These are phyloP conservation scores for Scortum barcoo DNA, from an alignment of 2,113 vertebrate genomes.

Conservation along the genomic window DNA sequence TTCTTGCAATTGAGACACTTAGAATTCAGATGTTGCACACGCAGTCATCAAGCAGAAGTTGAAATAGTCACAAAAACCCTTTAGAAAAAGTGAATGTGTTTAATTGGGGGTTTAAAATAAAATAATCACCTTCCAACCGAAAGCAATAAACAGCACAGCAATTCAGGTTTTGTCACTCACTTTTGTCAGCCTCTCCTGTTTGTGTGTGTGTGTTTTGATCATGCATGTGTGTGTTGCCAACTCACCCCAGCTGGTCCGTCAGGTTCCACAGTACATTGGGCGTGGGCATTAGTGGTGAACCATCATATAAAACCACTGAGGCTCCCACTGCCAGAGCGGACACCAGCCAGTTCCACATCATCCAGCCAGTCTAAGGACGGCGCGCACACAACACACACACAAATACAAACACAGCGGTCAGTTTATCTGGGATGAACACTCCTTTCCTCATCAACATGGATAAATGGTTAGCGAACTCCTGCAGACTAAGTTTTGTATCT, in stretches of 20 bases:
- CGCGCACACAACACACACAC: slow-evolving; percentile 15
- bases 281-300: slow-evolving; percentile 93
- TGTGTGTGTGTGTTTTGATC: neutral
- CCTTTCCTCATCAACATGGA: slow-evolving; percentile 36
- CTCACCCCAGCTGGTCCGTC: slow-evolving; percentile 94
- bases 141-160: neutral
- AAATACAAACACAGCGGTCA: slow-evolving; percentile 39
- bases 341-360: slow-evolving; percentile 99
- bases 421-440: slow-evolving; percentile 53
- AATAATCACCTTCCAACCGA: neutral
- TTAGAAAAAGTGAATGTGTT: neutral
- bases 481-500: slow-evolving; percentile 23
- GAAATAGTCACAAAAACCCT: neutral
- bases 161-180: neutral
- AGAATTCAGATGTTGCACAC: neutral
- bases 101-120: neutral
- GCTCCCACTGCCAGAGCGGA: slow-evolving; percentile 92
- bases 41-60: neutral
- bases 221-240: neutral
- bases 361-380: slow-evolving; percentile 92
- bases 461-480: slow-evolving; percentile 28
- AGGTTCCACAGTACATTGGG: slow-evolving; percentile 94
- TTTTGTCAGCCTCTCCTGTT: neutral
- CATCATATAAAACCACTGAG: slow-evolving; percentile 94
- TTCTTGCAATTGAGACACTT: too few relatives aligned